Base-by-base conservation (phyloP, 2,797 vertebrate species). In the Chloroceryle amazona region DNA sequence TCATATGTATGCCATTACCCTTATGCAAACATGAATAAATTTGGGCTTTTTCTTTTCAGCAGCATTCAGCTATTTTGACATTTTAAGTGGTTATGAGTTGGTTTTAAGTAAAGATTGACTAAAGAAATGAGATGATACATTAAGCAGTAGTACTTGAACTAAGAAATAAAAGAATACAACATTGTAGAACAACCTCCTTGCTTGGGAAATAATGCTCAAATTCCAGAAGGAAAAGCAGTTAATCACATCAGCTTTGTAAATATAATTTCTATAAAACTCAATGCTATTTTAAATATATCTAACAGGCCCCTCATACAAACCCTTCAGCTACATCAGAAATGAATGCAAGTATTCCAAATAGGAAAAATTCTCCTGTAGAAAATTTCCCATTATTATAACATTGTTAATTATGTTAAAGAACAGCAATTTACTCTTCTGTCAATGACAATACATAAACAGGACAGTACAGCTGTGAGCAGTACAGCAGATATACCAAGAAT, bases 31-130 rank as follows among this genome's bases (percentile, higher is more conserved):
- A 95, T 3, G 3, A 63, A 73, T 71, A 89, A 28, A 72, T 67
- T 95, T 68, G 35, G 26, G 19, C 60, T 81, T 93, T 95, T 88
- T 76, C 81, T 87, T 86, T 90, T 92, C 81, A 94, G 52, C 42
- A 85, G 63, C 33, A 58, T 94, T 92, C 92, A 76, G 71, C 54
- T 81, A 33, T 72, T 94, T 92, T 86, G 95, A 95, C 58, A 86
- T 76, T 93, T 95, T 85, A 96, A 95, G 83, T 91, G 63, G 67
- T 49, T 93, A 73, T n/a, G 78, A 80, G 71, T 16, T 63, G 15
- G 54, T 92, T 96, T 96, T 58, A 90, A 93, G 73, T 54, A 84
- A 73, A 94, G 87, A 67, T 8, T 60, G 44, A 23, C 72, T 72
- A 70, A 93, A 89, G 70, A 95, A 93, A 85, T 87, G 65, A 90